Evolutionary conservation across 1,140 invertebrate genomes (phyloP).

Genomic region (Heliconius nattereri): DNA sequence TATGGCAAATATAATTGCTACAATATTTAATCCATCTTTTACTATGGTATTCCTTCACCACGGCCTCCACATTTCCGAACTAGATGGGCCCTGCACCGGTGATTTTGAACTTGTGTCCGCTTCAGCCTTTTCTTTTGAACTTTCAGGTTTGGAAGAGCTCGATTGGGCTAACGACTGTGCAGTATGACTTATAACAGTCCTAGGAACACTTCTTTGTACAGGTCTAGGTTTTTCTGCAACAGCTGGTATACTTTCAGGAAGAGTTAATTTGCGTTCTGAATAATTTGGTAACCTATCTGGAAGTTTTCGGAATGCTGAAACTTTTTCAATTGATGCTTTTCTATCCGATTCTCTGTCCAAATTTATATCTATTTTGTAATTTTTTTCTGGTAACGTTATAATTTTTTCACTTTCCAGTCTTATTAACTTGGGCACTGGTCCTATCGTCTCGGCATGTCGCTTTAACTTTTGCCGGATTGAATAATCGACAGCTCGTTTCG

Average conservation of each 20-base stretch:
- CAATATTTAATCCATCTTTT: not conserved
- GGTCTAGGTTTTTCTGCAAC: slow-evolving; percentile 43
- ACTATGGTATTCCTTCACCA: slow-evolving; percentile 47
- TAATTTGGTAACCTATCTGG: slow-evolving; percentile 47
- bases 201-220: slow-evolving; percentile 37
- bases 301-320: slow-evolving; percentile 53
- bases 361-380: slow-evolving; percentile 41
- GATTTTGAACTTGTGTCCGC: slow-evolving; percentile 63
- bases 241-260: slow-evolving; percentile 63
- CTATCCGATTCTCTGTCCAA: slow-evolving; percentile 29
- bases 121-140: slow-evolving; percentile 49
- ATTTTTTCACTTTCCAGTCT: slow-evolving; percentile 54
- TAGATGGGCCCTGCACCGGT: slow-evolving; percentile 59
- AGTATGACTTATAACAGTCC: slow-evolving; percentile 74
- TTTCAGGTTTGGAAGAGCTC: slow-evolving; percentile 44
- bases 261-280: slow-evolving; percentile 50
- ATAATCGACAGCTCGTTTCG: slow-evolving; percentile 73
- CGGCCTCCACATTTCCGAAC: slow-evolving; percentile 71
- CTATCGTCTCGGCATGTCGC: slow-evolving; percentile 55
- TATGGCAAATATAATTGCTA: not conserved
- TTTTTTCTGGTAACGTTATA: slow-evolving; percentile 43
- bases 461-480: slow-evolving; percentile 71
- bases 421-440: slow-evolving; percentile 59
- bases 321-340: slow-evolving; percentile 38
- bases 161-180: slow-evolving; percentile 67